Base-by-base conservation (phyloP, 1,140 invertebrate species). In the Brachionus asplanchnoidis region DNA sequence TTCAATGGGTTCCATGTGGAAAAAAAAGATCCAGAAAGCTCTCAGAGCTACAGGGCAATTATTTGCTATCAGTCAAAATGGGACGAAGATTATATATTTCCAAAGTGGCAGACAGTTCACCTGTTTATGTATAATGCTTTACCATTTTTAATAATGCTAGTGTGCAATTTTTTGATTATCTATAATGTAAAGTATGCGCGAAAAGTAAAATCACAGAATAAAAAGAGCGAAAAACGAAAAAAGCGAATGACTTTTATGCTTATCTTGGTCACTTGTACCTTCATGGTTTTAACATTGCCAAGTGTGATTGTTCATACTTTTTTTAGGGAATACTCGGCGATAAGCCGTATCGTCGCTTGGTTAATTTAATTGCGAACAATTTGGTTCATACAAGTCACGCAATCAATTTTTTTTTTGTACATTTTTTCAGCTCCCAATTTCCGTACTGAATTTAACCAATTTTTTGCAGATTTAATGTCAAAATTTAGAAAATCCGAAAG, bases 381-480 rank as follows among this genome's bases (percentile, higher is more conserved):
- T 68, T 82, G 26, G 36, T 82, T 40, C 79, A 82, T 56, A 84
- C 82, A 14, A 68, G 60, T 23, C 82, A 84, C 46, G 82, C 82
- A 12, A 84, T 84, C 14, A 84, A 84, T 56, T 84, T 84, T 84
- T n/a, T 68, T 84, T 70, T 56, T 84, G 23, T 84, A 84, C 36
- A 53, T 68, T 32, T 84, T 84, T 68, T 84, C 82, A 2, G 82
- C 82, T 23, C 60, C 82, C 4, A 84, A 70, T 70, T 84, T 84
- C 53, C 60, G 82, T n/a, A 12, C 28, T 20, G 82, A 84, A 73
- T 50, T 84, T 23, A 80, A 50, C 14, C 32, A 46, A 8, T 44
- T 75, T 42, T 42, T 75, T 20, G 36, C 14, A 14, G 70, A 75
- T 7, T 42, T 42, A 17, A 44, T 46, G 8, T 17, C 14, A 40